Conservation (phyloP, 1,140 invertebrate genomes). For the Caerostris extrusa region DNA sequence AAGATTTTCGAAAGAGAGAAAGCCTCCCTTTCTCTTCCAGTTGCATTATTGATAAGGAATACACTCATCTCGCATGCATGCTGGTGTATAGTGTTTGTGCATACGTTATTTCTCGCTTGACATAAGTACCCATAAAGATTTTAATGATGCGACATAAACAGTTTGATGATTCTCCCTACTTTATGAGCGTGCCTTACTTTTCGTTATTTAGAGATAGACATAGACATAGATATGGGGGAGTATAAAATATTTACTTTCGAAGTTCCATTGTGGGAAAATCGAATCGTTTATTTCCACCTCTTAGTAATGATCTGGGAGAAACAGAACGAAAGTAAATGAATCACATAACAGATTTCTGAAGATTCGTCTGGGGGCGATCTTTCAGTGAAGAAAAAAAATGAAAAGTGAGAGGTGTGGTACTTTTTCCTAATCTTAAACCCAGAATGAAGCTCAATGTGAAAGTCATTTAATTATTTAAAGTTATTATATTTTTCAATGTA, state of each 20-base stretch:
- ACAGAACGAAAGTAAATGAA: too few species aligned
- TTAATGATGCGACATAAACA: conserved; percentile 37
- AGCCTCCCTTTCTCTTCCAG: too few species aligned
- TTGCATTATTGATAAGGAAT: not conserved
- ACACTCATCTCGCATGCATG: not conserved
- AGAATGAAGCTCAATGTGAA: too few species aligned
- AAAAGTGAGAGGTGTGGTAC: too few species aligned
- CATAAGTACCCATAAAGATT: conserved; percentile 55
- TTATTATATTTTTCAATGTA: too few species aligned
- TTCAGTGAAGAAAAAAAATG: too few species aligned
- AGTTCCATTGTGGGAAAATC: not conserved
- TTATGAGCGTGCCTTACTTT: not conserved
- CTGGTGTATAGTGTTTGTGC: too few species aligned
- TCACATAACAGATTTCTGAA: too few species aligned
- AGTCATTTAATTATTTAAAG: too few species aligned
- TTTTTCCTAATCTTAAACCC: too few species aligned
- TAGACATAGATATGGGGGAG: not conserved
- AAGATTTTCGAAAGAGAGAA: not conserved
- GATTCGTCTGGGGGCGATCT: too few species aligned
- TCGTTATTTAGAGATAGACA: not conserved
- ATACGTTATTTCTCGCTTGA: conserved; percentile 37
- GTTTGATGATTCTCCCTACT: not conserved
- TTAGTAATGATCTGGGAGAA: too few species aligned
- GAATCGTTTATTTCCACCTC: not conserved
- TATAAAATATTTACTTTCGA: not conserved